Conservation (phyloP, 2,888 invertebrate species). For the Lutraria lutraria region DNA sequence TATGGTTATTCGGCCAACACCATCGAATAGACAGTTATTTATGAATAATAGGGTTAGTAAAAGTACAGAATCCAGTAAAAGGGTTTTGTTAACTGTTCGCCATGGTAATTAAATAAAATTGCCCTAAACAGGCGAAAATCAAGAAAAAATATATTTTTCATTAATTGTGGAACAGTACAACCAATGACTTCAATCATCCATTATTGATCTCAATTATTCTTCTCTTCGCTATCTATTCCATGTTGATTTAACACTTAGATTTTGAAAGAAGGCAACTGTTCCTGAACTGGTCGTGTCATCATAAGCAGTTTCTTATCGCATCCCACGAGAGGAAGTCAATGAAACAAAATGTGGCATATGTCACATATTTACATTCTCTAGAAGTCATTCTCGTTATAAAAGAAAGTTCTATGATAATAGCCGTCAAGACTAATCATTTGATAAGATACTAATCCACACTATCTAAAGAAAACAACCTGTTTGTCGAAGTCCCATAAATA, state of each 20-base stretch:
- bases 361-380: background rate
- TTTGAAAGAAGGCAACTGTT: background rate
- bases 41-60: too few relatives aligned
- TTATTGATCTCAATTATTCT: background rate
- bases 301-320: background rate
- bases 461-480: background rate
- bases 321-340: background rate
- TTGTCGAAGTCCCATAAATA: background rate
- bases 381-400: background rate
- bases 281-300: background rate
- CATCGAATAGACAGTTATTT: too few relatives aligned
- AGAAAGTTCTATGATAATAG: background rate
- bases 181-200: background rate
- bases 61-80: too few relatives aligned
- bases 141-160: too few relatives aligned
- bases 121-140: too few relatives aligned
- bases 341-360: background rate
- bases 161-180: too few relatives aligned
- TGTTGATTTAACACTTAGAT: conserved; percentile 7
- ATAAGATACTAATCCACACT: background rate
- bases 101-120: too few relatives aligned
- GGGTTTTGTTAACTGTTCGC: too few relatives aligned
- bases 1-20: too few relatives aligned
- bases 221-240: background rate
- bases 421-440: background rate